Conservation (phyloP, 2,113 vertebrate genomes). For the Pardalotus punctatus region DNA sequence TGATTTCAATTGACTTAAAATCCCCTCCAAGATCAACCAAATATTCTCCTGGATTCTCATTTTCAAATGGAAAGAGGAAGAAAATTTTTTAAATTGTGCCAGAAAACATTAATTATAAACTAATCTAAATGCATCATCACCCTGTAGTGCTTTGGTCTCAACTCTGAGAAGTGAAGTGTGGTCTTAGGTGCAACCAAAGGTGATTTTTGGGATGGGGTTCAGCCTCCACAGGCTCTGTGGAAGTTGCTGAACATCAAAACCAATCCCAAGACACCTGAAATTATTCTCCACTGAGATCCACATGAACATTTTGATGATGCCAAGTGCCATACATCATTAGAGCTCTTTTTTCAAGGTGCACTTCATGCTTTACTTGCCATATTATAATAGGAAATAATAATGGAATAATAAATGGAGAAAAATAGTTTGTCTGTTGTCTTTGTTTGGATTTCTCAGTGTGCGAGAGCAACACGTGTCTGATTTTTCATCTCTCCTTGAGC, state of each 20-base stretch:
- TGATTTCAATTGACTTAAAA: not conserved
- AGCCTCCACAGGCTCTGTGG: not conserved
- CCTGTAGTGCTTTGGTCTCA: accelerated
- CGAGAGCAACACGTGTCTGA: slow-evolving; percentile 37
- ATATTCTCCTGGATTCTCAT: not conserved
- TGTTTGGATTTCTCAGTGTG: not conserved
- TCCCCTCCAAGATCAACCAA: not conserved
- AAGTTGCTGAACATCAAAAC: not conserved
- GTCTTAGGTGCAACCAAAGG: not conserved
- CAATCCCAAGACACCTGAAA: not conserved
- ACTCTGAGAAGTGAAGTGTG: not conserved
- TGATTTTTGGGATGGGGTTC: not conserved
- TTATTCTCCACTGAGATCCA: not conserved
- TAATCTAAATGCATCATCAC: not conserved
- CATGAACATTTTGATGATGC: not conserved
- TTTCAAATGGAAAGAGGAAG: not conserved
- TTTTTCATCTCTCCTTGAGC: slow-evolving; percentile 38
- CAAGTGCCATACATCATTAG: not conserved
- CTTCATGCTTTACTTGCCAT: not conserved
- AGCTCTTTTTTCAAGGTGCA: not conserved
- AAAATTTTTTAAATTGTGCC: not conserved
- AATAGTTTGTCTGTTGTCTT: not conserved
- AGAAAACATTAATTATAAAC: not conserved
- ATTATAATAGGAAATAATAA: not conserved
- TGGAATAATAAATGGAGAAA: not conserved